Conservation (phyloP, 2,888 invertebrate genomes). For the Lagria hirta region DNA sequence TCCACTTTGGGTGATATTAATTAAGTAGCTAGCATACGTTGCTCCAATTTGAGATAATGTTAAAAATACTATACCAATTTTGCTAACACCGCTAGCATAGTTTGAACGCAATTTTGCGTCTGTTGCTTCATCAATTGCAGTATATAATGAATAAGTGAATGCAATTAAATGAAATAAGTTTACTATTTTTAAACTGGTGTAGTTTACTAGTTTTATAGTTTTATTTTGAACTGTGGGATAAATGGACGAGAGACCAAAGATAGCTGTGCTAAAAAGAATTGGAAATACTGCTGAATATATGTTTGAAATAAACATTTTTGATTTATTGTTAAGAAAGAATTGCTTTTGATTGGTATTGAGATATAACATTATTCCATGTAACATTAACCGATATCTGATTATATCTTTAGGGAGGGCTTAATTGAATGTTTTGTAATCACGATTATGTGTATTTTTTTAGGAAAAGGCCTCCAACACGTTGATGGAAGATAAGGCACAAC, state of each 20-base stretch:
- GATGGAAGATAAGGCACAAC: too few species aligned
- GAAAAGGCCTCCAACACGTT: too few species aligned
- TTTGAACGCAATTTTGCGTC: constrained; percentile 6
- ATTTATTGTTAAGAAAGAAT: too few species aligned
- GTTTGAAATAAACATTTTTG: constrained; percentile 8
- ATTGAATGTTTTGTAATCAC: constrained; percentile 1
- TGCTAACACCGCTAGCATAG: constrained; percentile 22
- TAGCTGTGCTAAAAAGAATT: constrained; percentile 12
- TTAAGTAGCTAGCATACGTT: constrained; percentile 9
- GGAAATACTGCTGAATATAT: constrained; percentile 21
- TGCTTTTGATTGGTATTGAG: too few species aligned
- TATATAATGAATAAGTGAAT: constrained; percentile 10
- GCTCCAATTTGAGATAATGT: constrained; percentile 14
- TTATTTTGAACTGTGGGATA: constrained; percentile 14
- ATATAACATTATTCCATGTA: too few species aligned
- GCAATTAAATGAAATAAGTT: constrained; percentile 6
- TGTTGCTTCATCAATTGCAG: constrained; percentile 2
- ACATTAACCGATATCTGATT: too few species aligned
- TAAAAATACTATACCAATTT: constrained; percentile 20
- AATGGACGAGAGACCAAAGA: constrained; percentile 21
- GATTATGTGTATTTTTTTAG: too few species aligned
- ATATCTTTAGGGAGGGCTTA: neutral
- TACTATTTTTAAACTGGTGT: constrained; percentile 14
- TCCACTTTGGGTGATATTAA: constrained; percentile 8
- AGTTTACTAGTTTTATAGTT: constrained; percentile 11